Base-by-base conservation (phyloP, 2,888 invertebrate species). In the Prosapia bicincta region DNA sequence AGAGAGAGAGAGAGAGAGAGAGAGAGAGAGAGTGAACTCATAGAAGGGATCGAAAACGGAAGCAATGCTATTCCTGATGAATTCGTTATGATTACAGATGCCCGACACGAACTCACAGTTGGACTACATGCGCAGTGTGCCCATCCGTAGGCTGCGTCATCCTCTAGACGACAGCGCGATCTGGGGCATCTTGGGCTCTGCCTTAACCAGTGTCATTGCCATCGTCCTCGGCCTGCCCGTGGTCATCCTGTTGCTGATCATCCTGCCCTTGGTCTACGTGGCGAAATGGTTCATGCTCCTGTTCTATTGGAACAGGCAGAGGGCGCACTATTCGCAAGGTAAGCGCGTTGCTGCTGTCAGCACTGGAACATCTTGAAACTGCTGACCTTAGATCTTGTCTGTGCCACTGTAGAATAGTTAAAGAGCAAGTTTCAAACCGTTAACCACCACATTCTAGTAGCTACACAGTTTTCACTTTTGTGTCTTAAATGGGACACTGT, bases 141-240 rank as follows among this genome's bases (percentile, higher is more conserved):
- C 85, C 6, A 82, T 85, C 70, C 82, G 81, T 54, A 83, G 84
- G n/a, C 81, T 86, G 68, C 82, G 83, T 30, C 85, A 85, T 79
- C 83, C 85, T 15, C 83, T 85, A 71, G 85, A 85, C 79, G 83
- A 83, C 79, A 84, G 84, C 76, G 81, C 85, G n/a, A 77, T 83
- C 71, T 82, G 83, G 80, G 80, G 81, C 6, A 79, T 84, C 70
- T 68, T 85, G 15, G 83, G 85, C 66, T 82, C 84, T 26, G 80
- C 84, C 15, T 30, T 85, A 1, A 83, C 84, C 69, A 82, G 84
- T 68, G 80, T 84, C 9, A 76, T 84, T 6, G 84, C 85, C 6
- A 82, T 86, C 66, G 79, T 86, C 9, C 80, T 86, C n/a, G 86
- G 87, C 30, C 80, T 86, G 32, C 79, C 86, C 0, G 85, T 81